phyloP scores from a whole-genome alignment of 1,140 invertebrate genomes.

The Drosophila nikananu region DNA sequence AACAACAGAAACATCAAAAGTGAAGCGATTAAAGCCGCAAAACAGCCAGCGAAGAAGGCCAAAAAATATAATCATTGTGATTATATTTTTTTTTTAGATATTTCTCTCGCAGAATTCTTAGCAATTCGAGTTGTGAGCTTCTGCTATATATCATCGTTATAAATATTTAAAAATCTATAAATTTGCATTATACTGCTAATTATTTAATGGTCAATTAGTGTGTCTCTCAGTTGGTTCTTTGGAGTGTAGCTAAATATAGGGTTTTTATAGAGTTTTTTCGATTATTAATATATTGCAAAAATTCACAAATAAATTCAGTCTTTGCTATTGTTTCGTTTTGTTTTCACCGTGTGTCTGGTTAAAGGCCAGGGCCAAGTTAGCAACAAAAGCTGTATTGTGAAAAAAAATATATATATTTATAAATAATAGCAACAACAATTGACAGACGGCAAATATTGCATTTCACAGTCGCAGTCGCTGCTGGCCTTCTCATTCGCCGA shows the following conservation, averaged over 20 bases:
- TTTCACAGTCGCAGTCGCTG: not conserved
- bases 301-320: conserved; percentile 14
- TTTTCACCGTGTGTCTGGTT: conserved; percentile 27
- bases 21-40: conserved; percentile 30
- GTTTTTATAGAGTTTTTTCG: not conserved
- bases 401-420: not conserved
- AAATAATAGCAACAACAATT: conserved; percentile 5
- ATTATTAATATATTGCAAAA: conserved; percentile 38
- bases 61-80: conserved; percentile 42
- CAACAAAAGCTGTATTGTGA: conserved; percentile 18
- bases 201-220: conserved; percentile 71
- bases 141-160: not conserved
- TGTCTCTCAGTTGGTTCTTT: conserved; percentile 2
- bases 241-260: not conserved
- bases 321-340: conserved; percentile 18
- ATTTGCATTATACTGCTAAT: conserved; percentile 56
- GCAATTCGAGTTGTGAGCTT: conserved; percentile 7
- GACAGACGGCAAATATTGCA: conserved; percentile 20
- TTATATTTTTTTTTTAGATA: conserved; percentile 8
- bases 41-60: conserved; percentile 23
- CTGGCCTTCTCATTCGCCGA: conserved; percentile 14
- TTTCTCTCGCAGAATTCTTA: not conserved
- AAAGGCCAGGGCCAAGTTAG: conserved; percentile 42
- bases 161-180: not conserved
- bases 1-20: conserved; percentile 26